Base-by-base conservation (phyloP, 92 coral and sea anemone species). In the Zoanthus sociatus region DNA sequence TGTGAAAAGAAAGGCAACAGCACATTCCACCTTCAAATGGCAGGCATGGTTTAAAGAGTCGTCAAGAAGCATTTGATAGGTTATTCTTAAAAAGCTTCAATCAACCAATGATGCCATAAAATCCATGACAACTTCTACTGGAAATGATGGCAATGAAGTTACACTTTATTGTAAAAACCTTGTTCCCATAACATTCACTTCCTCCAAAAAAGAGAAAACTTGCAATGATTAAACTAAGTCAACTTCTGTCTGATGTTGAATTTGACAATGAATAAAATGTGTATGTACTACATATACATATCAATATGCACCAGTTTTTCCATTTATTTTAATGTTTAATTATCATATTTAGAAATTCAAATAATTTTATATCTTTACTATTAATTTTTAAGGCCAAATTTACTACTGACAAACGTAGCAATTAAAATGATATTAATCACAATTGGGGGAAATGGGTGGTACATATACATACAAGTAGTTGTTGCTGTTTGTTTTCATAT, bases 51-150 rank as follows among this genome's bases (percentile, higher is more conserved):
- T 77, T 77, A 33, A 87, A 87, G 63, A 68, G n/a, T 26, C 69
- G 84, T 50, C 90, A 87, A 77, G 85, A 87, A 50, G 84, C 79
- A 73, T 66, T 87, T 77, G 90, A 78, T 71, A 77, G 63, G 90
- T 84, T 31, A 87, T 78, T 50, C 50, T 87, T 5, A 78, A 87
- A 78, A 68, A 78, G 47, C 73, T 87, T 78, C 79, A 87, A 76
- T 78, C 68, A 44, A 76, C 85, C 73, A 83, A 87, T 66, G 75
- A 67, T 10, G 66, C 66, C 47, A 63, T 87, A 16, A 77, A 87
- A 37, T 50, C 78, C 69, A 55, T 79, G 78, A 21, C 81, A 73
- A 37, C 76, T 63, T 55, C 21, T 56, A 61, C 55, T 78, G 60
- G 48, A 33, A 42, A 56, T 18, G 55, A 77, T 61, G 85, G 78